A percentile compares a stretch with the other conserved stretches of the same genome.
Conservation (phyloP, 2,888 invertebrate genomes). For the Halocaridina rubra region DNA sequence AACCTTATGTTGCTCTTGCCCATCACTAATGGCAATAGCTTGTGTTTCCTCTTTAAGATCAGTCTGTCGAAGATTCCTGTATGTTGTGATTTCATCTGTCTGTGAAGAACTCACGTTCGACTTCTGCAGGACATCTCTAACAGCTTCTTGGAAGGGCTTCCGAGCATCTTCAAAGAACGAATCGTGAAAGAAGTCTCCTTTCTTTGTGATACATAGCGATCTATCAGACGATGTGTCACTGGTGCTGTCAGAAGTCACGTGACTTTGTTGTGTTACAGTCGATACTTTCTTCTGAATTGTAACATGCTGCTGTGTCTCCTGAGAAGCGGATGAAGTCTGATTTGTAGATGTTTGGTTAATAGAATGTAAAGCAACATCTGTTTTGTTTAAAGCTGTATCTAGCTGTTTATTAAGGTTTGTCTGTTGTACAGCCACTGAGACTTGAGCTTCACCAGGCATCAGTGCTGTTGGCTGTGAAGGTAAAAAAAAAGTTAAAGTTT, state of each 20-base stretch:
- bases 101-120: conserved; percentile 1
- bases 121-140: conserved; percentile 33
- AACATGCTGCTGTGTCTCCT: neutral
- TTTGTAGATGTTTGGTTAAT: neutral
- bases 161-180: conserved; percentile 53
- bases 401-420: neutral
- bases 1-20: conserved; percentile 13
- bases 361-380: neutral
- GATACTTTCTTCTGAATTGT: neutral
- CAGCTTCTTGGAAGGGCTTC: conserved; percentile 43
- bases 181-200: conserved; percentile 55
- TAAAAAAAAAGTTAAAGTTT: too few species aligned
- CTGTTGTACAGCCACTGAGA: neutral
- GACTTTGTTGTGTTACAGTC: too few species aligned
- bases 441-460: too few species aligned
- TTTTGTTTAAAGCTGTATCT: neutral
- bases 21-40: conserved; percentile 24
- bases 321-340: too few species aligned
- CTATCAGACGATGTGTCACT: neutral
- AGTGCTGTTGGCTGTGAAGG: neutral
- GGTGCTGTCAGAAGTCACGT: neutral
- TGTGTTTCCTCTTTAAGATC: conserved; percentile 51
- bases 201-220: neutral
- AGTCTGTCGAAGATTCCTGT: conserved; percentile 49
- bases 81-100: conserved; percentile 47